Conservation (phyloP, 2,888 invertebrate species). For the Drosophila subsilvestris region DNA sequence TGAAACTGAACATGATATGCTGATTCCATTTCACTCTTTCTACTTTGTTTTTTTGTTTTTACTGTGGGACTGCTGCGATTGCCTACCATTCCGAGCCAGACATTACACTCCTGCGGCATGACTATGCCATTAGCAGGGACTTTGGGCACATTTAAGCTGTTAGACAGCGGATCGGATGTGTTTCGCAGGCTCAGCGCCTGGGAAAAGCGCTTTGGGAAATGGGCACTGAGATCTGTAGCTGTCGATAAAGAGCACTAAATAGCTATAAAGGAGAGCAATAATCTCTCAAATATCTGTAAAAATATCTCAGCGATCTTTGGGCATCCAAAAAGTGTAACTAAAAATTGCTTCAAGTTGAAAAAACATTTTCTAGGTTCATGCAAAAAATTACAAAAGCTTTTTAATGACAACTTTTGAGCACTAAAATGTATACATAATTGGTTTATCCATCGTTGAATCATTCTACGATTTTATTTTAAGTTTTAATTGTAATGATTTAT, state of each 20-base stretch:
- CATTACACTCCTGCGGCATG: slow-evolving; percentile 30
- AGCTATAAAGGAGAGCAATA: too few species aligned
- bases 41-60: not conserved
- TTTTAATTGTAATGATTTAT: too few species aligned
- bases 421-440: not conserved
- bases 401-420: not conserved
- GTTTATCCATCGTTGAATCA: too few species aligned
- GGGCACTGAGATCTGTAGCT: not conserved
- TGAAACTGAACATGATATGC: slow-evolving; percentile 77
- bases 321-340: too few species aligned
- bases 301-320: too few species aligned
- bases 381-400: not conserved
- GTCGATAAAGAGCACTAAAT: too few species aligned
- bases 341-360: too few species aligned
- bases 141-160: not conserved
- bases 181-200: not conserved
- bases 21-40: slow-evolving; percentile 57
- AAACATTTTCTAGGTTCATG: too few species aligned
- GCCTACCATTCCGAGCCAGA: not conserved
- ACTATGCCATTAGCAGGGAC: slow-evolving; percentile 56
- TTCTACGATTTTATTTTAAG: too few species aligned
- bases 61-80: slow-evolving; percentile 7
- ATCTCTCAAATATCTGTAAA: too few species aligned
- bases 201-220: not conserved
- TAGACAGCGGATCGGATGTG: not conserved